Evolutionary conservation across 2,888 invertebrate genomes (phyloP), one percentile per base, ranked within the genome.

Genomic region (Lathronympha strigana): DNA sequence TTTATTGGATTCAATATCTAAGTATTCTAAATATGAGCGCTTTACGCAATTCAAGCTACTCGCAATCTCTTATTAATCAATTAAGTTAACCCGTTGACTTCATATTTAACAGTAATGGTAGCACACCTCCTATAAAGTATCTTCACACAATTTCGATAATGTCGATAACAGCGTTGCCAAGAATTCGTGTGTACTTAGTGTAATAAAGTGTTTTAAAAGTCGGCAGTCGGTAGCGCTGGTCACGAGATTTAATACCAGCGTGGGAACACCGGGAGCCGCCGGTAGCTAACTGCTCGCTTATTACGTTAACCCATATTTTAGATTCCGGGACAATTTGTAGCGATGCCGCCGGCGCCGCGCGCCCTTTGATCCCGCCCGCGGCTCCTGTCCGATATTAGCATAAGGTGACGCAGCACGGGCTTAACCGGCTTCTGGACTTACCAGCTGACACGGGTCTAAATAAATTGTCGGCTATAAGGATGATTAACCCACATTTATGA

Each of bases 171-270:
- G 50, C 49, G 31, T 50, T 51, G 57, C 50, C 45, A 54, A 61
- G 51, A 61, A 50, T 49, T 63, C 51, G 51, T 53, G 64, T 33
- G 64, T 58, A 47, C 51, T 58, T 45, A 58, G 51, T 31, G 51
- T 60, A 64, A 64, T 64, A 43, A 60, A 64, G 64, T 58, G 64
- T 58, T 45, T 53, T 58, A 38, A 51, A 51, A 38, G 53, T 54
- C 53, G 33, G 31, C 15, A 28, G 13, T 25, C 45, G 28, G 62
- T 57, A 62, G 63, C 58, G 66, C 50, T 25, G 33, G 66, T 66
- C 66, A 66, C 61, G 66, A 61, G 53, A 66, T 61, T 66, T 66
- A 66, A 66, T 66, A 38, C 63, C 51, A 3, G 53, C 66, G 66
- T 66, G 66, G 66, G 66, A 66, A 61, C 60, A 21, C 28, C n/a